Conservation (phyloP, 2,113 vertebrate species). For the Gymnobelideus leadbeateri region DNA sequence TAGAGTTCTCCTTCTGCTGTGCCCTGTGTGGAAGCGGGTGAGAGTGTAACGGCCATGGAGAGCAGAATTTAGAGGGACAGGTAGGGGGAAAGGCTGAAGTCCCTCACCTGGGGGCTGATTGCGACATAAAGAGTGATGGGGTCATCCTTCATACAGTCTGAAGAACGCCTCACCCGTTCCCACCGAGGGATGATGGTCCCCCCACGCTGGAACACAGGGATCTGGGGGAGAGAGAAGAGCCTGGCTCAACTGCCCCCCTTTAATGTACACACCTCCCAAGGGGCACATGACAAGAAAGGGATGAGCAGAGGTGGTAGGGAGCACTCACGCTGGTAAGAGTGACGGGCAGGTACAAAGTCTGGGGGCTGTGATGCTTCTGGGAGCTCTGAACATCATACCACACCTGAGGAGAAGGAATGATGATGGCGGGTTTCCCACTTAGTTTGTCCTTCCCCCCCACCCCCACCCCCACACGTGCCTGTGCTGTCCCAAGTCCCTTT, state of each 20-base stretch:
- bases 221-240: constrained; percentile 79
- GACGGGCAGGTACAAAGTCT: constrained; percentile 91
- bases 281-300: background rate
- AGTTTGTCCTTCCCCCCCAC: background rate
- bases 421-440: background rate
- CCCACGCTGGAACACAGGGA: constrained; percentile 93
- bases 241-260: background rate
- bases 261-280: background rate
- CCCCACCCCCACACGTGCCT: no score
- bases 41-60: background rate
- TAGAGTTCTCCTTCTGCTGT: constrained; percentile 91
- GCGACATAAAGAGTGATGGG: constrained; percentile 93
- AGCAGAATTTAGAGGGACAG: background rate
- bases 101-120: constrained; percentile 86
- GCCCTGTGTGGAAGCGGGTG: constrained; percentile 79
- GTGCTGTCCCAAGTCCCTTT: background rate
- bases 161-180: constrained; percentile 90
- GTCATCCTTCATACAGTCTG: constrained; percentile 91
- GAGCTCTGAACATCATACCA: constrained; percentile 92
- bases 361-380: constrained; percentile 90
- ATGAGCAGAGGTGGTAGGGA: background rate
- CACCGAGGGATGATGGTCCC: constrained; percentile 92
- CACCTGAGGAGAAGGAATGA: constrained; percentile 80
- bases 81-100: background rate
- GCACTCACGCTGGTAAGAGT: constrained; percentile 86